Base-by-base conservation (phyloP, 92 coral and sea anemone species). In the Montipora capitata region DNA sequence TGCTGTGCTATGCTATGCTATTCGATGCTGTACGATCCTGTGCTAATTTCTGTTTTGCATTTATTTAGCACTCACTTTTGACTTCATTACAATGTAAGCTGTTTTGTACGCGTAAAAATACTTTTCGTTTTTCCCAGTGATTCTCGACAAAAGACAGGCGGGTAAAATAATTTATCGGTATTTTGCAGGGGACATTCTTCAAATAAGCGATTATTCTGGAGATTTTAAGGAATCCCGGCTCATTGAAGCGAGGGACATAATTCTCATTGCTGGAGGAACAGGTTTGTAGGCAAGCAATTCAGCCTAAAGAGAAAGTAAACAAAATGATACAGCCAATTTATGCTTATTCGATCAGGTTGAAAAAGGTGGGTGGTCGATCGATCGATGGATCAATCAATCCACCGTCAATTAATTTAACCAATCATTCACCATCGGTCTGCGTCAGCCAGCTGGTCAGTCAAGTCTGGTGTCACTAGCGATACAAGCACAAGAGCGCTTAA, bases 261-360 rank as follows among this genome's bases (percentile, higher is more conserved):
- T 93, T 52, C 90, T 97, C 40, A 79, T 97, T 71, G 99, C 99
- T 5, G 99, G 92, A 6, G 99, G 99, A 40, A 95, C 99, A 82
- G 99, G 99, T 97, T 35, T 45, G 96, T 64, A 27, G 18, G 12
- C 14, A 41, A 3, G 40, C 12, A 41, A 7, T 4, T 45, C 52
- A 45, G 52, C 7, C 52, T 15, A 7, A 14, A 48, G 8, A 62
- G 7, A 3, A 5, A 54, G 10, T 3, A 54, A 54, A 54, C 59
- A 54, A 54, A 62, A n/a, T 15, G 7, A 45, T 45, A 9, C 39
- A 62, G 39, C 0, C 20, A 18, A 27, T 14, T 3, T 27, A 6
- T 62, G 7, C 3, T 54, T 54, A 6, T 54, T 7, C 14, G 14
- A 54, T 8, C 11, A 54, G 59, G 11, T 11, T 3, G 3, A 45